Percentiles rank a stretch among this genome's conserved stretches.
Evolutionary conservation across 2,888 invertebrate genomes (phyloP).

Genomic region (Sericinus montela): DNA sequence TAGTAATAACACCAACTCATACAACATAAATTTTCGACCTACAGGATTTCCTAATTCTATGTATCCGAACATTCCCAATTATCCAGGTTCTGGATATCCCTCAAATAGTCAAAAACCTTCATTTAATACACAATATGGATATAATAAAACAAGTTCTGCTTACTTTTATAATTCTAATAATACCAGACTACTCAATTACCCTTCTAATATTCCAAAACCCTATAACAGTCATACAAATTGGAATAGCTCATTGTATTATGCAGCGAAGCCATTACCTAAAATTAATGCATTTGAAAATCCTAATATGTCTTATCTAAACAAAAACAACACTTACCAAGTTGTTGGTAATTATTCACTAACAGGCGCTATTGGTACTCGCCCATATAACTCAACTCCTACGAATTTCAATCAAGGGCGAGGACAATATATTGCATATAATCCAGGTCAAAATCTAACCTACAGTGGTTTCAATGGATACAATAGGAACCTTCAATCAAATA

Average conservation of each 20-base stretch:
- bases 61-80: background rate
- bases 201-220: background rate
- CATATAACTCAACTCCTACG: background rate
- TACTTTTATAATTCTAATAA: background rate
- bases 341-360: conserved; percentile 12
- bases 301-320: background rate
- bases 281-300: background rate
- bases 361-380: conserved; percentile 6
- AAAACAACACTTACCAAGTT: background rate
- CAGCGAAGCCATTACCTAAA: too few relatives aligned
- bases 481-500: too few relatives aligned
- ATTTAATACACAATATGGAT: background rate
- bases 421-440: too few relatives aligned
- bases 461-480: too few relatives aligned
- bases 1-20: background rate
- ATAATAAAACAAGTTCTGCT: background rate
- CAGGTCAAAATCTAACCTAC: too few relatives aligned
- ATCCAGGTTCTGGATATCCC: background rate
- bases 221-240: too few relatives aligned
- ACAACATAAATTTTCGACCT: background rate
- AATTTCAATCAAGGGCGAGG: background rate
- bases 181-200: background rate
- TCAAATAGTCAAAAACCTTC: background rate
- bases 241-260: background rate
- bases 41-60: background rate